A percentile compares a stretch with the other conserved stretches of the same genome.
These are phyloP conservation scores for Phengaris alcon DNA, from an alignment of 2,888 invertebrate genomes.

Conservation along the genomic window DNA sequence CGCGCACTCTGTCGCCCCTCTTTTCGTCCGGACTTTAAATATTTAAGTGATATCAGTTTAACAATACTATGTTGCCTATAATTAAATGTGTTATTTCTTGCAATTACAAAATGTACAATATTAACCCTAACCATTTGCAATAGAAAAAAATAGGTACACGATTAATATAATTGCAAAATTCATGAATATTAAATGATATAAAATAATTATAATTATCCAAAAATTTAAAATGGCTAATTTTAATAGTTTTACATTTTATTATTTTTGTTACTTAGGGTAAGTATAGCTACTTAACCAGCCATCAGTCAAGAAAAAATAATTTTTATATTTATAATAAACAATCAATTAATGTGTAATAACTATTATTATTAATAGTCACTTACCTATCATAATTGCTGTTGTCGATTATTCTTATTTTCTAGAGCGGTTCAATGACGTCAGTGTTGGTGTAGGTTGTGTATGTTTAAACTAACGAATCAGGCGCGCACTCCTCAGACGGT, in stretches of 20 bases:
- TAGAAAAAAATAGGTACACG: background rate
- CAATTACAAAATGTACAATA: background rate
- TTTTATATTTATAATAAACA: conserved; percentile 7
- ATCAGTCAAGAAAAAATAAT: background rate
- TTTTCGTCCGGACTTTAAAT: conserved; percentile 25
- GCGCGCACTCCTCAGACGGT: conserved; percentile 62
- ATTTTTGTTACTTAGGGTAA: too few relatives aligned
- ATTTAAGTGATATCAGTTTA: conserved; percentile 16
- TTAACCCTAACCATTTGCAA: background rate
- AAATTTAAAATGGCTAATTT: background rate
- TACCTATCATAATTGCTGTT: conserved; percentile 69
- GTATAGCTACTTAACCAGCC: background rate
- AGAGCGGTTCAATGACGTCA: conserved; percentile 64
- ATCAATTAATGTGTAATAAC: background rate
- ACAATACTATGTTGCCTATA: background rate
- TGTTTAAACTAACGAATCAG: conserved; percentile 48
- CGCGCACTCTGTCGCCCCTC: conserved; percentile 37
- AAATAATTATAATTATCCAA: background rate
- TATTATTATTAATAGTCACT: conserved; percentile 43
- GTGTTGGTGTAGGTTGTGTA: conserved; percentile 77
- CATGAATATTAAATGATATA: background rate
- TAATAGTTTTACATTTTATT: background rate
- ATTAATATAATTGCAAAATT: background rate
- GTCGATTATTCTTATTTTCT: conserved; percentile 53
- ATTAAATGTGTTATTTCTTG: background rate